These are phyloP conservation scores for Erinaceus europaeus DNA, from an alignment of 2,113 vertebrate genomes.

Conservation along the genomic window DNA sequence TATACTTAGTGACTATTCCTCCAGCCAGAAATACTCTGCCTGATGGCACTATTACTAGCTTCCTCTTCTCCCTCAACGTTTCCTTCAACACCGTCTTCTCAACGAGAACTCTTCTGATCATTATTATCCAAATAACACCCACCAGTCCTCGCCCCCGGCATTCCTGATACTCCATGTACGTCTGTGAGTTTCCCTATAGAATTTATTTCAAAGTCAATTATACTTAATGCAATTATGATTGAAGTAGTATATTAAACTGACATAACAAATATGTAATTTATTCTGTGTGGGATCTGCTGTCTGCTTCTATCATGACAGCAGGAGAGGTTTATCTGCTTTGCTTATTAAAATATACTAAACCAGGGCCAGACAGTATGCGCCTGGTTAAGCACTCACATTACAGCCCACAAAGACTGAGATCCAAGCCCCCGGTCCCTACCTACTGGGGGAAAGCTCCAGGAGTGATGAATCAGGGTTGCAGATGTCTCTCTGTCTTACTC, in stretches of 20 bases:
- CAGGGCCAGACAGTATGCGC: too few species aligned
- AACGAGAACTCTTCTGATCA: neutral
- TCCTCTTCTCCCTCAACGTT: neutral
- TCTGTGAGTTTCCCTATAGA: neutral
- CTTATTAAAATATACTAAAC: conserved; percentile 31
- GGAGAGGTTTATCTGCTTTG: neutral
- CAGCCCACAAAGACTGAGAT: too few species aligned
- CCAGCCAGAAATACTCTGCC: neutral
- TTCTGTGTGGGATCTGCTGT: neutral
- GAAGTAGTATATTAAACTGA: neutral
- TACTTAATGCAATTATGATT: neutral
- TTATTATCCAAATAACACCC: neutral
- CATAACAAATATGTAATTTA: neutral
- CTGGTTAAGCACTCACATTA: too few species aligned
- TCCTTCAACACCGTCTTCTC: neutral
- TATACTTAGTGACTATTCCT: too few species aligned
- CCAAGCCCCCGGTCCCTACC: too few species aligned
- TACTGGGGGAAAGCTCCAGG: too few species aligned
- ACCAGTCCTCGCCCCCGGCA: too few species aligned
- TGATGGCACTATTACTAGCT: neutral
- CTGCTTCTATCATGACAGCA: neutral
- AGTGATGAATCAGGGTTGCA: too few species aligned
- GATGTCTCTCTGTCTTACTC: too few species aligned
- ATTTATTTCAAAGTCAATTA: neutral
- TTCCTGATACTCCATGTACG: neutral